Percentiles rank a stretch among this genome's conserved stretches.
Evolutionary conservation across 2,797 vertebrate species (phyloP).

Genomic region (Coranthus polyacanthus): DNA sequence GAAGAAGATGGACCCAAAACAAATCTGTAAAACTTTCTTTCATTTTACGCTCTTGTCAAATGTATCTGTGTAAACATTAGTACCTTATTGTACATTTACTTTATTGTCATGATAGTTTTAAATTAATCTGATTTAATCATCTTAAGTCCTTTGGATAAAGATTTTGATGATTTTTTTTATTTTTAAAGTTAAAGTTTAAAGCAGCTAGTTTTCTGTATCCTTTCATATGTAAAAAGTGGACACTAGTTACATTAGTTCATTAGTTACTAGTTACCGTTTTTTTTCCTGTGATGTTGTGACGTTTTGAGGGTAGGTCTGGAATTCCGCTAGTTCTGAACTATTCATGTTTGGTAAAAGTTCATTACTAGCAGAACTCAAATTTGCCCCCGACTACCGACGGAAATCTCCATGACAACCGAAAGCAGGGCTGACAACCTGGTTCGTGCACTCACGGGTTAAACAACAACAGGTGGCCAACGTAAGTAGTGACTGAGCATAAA

Average conservation of each 20-base stretch:
- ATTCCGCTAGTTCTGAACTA: conserved; percentile 90
- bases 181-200: too few species aligned
- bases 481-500: conserved; percentile 23
- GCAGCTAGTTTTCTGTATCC: too few species aligned
- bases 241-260: too few species aligned
- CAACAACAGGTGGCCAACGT: conserved; percentile 25
- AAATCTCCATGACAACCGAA: conserved; percentile 32
- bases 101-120: too few species aligned
- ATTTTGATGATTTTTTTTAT: too few species aligned
- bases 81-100: not conserved
- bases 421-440: conserved; percentile 6
- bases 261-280: too few species aligned
- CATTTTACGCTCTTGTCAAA: conserved; percentile 11
- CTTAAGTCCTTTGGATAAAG: not conserved
- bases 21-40: conserved; percentile 39
- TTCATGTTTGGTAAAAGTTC: conserved; percentile 85
- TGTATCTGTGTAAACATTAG: conserved; percentile 5
- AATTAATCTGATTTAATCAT: not conserved
- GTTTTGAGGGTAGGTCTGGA: conserved; percentile 84
- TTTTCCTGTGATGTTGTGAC: conserved; percentile 41
- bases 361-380: conserved; percentile 90
- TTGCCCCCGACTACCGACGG: conserved; percentile 76
- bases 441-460: not conserved
- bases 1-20: conserved; percentile 44
- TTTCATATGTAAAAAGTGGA: too few species aligned